Conservation (phyloP, 2,797 vertebrate genomes). For the Myripristis murdjan region DNA sequence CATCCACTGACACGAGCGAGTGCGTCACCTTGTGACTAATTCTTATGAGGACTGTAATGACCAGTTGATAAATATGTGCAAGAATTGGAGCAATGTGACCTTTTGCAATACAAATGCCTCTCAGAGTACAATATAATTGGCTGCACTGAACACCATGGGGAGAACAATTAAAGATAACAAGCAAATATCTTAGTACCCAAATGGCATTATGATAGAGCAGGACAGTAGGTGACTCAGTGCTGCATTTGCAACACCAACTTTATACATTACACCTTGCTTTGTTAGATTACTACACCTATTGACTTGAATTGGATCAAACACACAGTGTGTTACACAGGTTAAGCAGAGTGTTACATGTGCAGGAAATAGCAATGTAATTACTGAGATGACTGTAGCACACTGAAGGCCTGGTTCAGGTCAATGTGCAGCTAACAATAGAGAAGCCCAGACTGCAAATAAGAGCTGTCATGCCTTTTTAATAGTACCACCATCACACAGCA, state of each 20-base stretch:
- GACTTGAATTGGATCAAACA: conserved; percentile 41
- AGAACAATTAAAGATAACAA: conserved; percentile 83
- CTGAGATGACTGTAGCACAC: conserved; percentile 64
- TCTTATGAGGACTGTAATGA: conserved; percentile 49
- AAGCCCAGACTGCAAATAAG: conserved; percentile 54
- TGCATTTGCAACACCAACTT: conserved; percentile 15
- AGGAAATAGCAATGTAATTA: conserved; percentile 78
- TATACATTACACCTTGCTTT: conserved; percentile 30
- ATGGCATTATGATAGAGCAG: conserved; percentile 56
- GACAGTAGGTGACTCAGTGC: conserved; percentile 52
- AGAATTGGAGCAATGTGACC: conserved; percentile 78
- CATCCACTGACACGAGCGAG: conserved; percentile 12
- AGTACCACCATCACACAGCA: conserved; percentile 43
- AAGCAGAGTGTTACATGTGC: conserved; percentile 48
- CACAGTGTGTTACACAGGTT: conserved; percentile 46
- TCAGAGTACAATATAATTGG: conserved; percentile 79
- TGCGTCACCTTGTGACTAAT: conserved; percentile 52
- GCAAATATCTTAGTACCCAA: conserved; percentile 69
- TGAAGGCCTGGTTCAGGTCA: conserved; percentile 53
- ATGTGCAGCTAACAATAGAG: conserved; percentile 69
- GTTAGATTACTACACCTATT: conserved; percentile 40
- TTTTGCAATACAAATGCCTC: conserved; percentile 79
- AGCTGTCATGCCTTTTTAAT: conserved; percentile 58
- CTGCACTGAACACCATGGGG: conserved; percentile 68
- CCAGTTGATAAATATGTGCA: conserved; percentile 75